A percentile compares a stretch with the other conserved stretches of the same genome.
These are phyloP conservation scores for Bradysia coprophila DNA, from an alignment of 1,140 invertebrate genomes.

Conservation along the genomic window DNA sequence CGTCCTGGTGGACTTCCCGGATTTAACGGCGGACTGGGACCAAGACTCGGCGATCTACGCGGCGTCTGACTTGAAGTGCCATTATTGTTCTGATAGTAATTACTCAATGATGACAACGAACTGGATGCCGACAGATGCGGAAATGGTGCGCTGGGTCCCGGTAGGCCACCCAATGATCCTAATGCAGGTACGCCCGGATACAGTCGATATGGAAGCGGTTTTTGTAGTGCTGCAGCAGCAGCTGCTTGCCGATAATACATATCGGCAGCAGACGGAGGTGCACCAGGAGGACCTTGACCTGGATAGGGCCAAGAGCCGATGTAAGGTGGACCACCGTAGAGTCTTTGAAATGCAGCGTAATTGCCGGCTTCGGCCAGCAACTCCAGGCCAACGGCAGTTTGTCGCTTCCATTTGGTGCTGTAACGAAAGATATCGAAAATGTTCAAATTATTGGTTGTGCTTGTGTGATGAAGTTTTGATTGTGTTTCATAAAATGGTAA, in stretches of 20 bases:
- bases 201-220: slow-evolving; percentile 62
- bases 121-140: slow-evolving; percentile 22
- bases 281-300: slow-evolving; percentile 26
- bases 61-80: slow-evolving; percentile 3
- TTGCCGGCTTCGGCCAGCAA: slow-evolving; percentile 91
- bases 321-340: slow-evolving; percentile 60
- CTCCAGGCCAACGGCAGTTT: slow-evolving; percentile 92
- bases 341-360: slow-evolving; percentile 86
- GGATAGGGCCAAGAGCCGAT: slow-evolving; percentile 42
- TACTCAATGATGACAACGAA: slow-evolving; percentile 22
- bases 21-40: slow-evolving; percentile 22
- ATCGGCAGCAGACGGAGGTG: slow-evolving; percentile 42
- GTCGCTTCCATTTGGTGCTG: slow-evolving; percentile 99
- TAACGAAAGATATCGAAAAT: slow-evolving; percentile 21
- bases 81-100: slow-evolving; percentile 16
- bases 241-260: slow-evolving; percentile 63
- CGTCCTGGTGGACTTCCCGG: slow-evolving; percentile 23
- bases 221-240: slow-evolving; percentile 53
- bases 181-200: slow-evolving; percentile 20
- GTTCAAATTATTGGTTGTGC: too few relatives aligned
- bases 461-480: too few relatives aligned
- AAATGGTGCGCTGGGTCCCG: slow-evolving; percentile 14
- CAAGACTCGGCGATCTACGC: slow-evolving; percentile 16
- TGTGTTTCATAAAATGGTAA: too few relatives aligned
- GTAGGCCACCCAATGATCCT: slow-evolving; percentile 9